Evolutionary conservation across 2,888 invertebrate species (phyloP).

Genomic region (Nesidiocoris tenuis): DNA sequence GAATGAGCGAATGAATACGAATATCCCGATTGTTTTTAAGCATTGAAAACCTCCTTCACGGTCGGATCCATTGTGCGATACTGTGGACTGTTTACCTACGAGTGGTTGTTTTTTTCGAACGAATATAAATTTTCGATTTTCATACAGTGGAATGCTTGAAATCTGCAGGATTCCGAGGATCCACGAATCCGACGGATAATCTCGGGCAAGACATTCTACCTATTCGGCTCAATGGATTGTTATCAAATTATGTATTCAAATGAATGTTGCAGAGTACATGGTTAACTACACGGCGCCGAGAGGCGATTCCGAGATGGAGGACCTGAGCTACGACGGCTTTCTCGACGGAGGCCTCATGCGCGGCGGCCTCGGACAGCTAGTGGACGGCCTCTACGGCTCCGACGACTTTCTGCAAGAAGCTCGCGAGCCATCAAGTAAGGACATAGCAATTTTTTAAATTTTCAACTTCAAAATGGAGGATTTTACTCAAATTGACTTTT

Average conservation of each 20-base stretch:
- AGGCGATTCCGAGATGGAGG: constrained; percentile 69
- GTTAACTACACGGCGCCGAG: constrained; percentile 67
- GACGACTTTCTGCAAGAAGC: constrained; percentile 61
- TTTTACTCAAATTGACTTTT: too few relatives aligned
- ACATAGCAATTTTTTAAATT: background rate
- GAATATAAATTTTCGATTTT: too few relatives aligned
- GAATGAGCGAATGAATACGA: background rate
- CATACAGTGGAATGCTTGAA: too few relatives aligned
- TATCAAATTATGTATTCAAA: too few relatives aligned
- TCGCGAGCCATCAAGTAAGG: constrained; percentile 45
- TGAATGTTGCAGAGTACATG: constrained; percentile 64
- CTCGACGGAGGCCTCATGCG: constrained; percentile 60
- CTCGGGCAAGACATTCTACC: too few relatives aligned
- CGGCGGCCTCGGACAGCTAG: constrained; percentile 78
- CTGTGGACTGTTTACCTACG: too few relatives aligned
- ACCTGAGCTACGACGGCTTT: constrained; percentile 77
- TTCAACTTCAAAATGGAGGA: too few relatives aligned
- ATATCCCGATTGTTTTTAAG: background rate
- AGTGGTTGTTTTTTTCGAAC: too few relatives aligned
- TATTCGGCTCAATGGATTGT: too few relatives aligned
- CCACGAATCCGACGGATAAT: too few relatives aligned
- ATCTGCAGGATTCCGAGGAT: too few relatives aligned
- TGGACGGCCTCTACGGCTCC: constrained; percentile 71
- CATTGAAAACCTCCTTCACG: background rate
- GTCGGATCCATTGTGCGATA: background rate